Conservation (phyloP, 2,113 vertebrate species). For the Damaliscus lunatus region DNA sequence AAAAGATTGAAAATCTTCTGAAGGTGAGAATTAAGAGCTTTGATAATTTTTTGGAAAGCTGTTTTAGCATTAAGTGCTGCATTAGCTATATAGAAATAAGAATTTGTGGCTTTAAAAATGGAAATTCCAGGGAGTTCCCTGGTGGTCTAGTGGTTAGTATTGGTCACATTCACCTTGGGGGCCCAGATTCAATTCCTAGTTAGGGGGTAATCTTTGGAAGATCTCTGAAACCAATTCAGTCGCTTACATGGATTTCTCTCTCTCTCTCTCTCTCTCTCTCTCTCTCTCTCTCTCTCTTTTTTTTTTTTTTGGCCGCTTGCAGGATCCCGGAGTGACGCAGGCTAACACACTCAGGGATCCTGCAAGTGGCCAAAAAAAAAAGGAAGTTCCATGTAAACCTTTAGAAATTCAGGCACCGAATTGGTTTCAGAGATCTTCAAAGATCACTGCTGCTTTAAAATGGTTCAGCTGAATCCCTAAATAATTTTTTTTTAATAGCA, state of each 20-base stretch:
- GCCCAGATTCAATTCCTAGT: not conserved
- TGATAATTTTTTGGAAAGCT: not conserved
- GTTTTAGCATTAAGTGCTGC: not conserved
- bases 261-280: not conserved
- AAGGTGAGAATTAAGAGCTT: not conserved
- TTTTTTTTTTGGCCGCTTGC: not conserved
- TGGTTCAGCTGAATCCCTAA: not conserved
- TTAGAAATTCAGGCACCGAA: not conserved
- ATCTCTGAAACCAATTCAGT: not conserved
- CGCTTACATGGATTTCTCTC: not conserved
- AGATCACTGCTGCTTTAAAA: not conserved
- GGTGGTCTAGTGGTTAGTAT: not conserved
- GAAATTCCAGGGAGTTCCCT: not conserved
- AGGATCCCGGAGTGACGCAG: rapidly evolving
- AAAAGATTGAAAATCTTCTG: not conserved
- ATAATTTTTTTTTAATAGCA: not conserved
- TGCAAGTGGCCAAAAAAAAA: not conserved
- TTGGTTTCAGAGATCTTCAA: slow-evolving; percentile 1
- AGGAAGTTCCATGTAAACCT: not conserved
- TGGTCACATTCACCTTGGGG: not conserved
- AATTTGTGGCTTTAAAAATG: not conserved
- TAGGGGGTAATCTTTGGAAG: not conserved
- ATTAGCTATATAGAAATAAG: not conserved
- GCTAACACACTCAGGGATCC: not conserved
- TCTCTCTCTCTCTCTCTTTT: too few species aligned